Evolutionary conservation across 2,113 vertebrate species (phyloP).

Genomic region (Nannospalax galili): DNA sequence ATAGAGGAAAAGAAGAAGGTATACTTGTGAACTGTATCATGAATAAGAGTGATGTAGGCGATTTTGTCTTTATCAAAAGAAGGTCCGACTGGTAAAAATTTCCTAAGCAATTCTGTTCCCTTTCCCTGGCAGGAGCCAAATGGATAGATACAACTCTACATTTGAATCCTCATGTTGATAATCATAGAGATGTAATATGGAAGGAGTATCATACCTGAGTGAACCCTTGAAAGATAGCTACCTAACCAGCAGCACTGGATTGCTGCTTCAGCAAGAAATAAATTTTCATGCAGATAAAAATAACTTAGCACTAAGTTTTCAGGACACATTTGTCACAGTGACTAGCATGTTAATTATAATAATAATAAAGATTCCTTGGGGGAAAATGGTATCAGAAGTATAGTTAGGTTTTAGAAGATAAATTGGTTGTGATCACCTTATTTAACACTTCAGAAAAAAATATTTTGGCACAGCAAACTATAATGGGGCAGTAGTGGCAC

Average conservation of each 20-base stretch:
- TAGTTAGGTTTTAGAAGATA: neutral
- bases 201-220: neutral
- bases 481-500: too few relatives aligned
- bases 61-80: too few relatives aligned
- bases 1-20: neutral
- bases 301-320: constrained; percentile 15
- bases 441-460: neutral
- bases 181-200: neutral
- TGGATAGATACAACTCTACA: too few relatives aligned
- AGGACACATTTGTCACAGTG: neutral
- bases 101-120: neutral
- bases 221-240: neutral
- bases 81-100: neutral
- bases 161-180: neutral
- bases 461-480: too few relatives aligned
- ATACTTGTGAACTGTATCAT: neutral
- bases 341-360: neutral
- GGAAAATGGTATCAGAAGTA: neutral
- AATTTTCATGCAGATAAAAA: neutral
- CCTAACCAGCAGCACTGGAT: neutral
- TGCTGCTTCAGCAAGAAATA: constrained; percentile 8
- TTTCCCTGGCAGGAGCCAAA: too few relatives aligned
- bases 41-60: neutral
- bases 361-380: neutral
- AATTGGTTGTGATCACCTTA: neutral